Evolutionary conservation across 1,140 invertebrate species (phyloP), one percentile per base, ranked within the genome.

Genomic region (Megathymus violae): DNA sequence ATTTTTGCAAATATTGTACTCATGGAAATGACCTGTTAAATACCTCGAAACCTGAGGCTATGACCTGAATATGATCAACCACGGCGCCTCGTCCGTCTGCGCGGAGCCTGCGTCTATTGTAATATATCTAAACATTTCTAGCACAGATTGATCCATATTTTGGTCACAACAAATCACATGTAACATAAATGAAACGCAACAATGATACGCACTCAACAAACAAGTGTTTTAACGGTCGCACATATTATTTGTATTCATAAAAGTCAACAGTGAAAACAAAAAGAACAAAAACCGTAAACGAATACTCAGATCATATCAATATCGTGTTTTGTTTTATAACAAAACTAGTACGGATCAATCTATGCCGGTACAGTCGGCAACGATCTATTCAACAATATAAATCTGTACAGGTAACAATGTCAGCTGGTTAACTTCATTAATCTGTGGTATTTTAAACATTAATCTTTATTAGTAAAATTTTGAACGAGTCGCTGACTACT

Each of bases 401-500:
- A 38, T 51, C 22, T 52, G 50, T 52, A 52, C 36, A 52, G 19
- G 11, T 40, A 52, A 52, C 50, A 52, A 41, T 52, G 36, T 9
- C 13, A 1, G 38, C n/a, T 17, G 19, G 51, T 54, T 25, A 54
- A 41, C 11, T 41, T 54, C 34, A 34, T 41, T 56, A 52, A n/a
- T n/a, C n/a, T 59, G 44, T 36, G 56, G 44, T 60, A 15, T 46
- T 43, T 22, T 15, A 38, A 47, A n/a, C 36, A 17, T 60, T 47
- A 36, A 46, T 46, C 3, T 60, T 38, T 46, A 17, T 59, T 22
- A 16, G n/a, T 54, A 41, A 41, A 54, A 41, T 54, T 54, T 54
- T 54, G 51, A 54, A 54, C 51, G 51, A 41, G 31, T 56, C 38
- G 52, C 41, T 63, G 64, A 60, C 68, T 63, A 64, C 62, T 51